Evolutionary conservation across 2,113 vertebrate genomes (phyloP).

Genomic region (Oriolus oriolus): DNA sequence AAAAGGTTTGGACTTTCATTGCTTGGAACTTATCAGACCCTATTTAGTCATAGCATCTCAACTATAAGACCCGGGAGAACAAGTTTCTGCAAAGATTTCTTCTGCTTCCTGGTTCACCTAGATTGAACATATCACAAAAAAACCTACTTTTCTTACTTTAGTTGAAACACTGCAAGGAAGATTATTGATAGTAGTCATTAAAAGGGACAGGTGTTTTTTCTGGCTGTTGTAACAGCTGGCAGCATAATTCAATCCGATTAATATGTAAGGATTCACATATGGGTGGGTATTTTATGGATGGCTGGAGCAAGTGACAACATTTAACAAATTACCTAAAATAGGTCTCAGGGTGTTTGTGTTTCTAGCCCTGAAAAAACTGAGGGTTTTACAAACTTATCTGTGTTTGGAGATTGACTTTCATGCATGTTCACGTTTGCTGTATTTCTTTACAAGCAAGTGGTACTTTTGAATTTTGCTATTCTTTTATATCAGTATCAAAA

Average conservation of each 20-base stretch:
- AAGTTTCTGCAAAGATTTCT: neutral
- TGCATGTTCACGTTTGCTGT: neutral
- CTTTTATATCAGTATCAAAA: neutral
- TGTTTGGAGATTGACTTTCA: neutral
- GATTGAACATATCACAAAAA: neutral
- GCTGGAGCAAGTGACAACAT: slow-evolving; percentile 11
- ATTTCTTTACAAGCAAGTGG: neutral
- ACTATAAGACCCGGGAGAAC: neutral
- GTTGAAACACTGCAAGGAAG: neutral
- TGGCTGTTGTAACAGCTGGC: slow-evolving; percentile 50
- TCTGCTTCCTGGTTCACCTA: neutral
- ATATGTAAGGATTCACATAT: slow-evolving; percentile 36
- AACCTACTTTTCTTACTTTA: neutral
- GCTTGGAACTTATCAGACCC: neutral
- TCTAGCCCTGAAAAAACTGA: neutral
- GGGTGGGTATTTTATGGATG: slow-evolving; percentile 36
- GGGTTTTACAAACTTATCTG: neutral
- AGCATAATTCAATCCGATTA: slow-evolving; percentile 34
- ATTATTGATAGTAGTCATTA: slow-evolving; percentile 51
- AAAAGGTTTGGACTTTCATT: neutral
- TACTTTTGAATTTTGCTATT: neutral
- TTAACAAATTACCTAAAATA: slow-evolving; percentile 40
- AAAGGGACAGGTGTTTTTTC: slow-evolving; percentile 50
- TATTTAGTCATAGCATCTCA: neutral
- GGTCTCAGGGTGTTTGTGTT: neutral